These are phyloP conservation scores for Limnephilus marmoratus DNA, from an alignment of 2,888 invertebrate species.

Conservation along the genomic window DNA sequence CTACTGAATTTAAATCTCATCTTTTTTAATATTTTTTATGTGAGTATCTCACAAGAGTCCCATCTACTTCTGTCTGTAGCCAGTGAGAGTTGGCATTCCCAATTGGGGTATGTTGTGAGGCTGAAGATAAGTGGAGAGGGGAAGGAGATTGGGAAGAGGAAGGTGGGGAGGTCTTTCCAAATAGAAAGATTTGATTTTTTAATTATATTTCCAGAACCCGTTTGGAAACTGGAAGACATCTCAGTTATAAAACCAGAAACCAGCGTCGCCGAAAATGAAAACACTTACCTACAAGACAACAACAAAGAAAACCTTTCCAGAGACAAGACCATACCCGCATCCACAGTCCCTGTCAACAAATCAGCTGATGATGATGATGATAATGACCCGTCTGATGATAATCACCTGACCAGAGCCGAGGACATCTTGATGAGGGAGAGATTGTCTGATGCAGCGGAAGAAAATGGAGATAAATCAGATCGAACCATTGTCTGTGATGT, in stretches of 20 bases:
- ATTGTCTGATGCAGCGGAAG: background rate
- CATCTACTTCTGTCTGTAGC: no score
- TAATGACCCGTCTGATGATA: background rate
- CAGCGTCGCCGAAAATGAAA: background rate
- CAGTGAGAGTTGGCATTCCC: no score
- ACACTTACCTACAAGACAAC: background rate
- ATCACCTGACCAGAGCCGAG: slow-evolving; percentile 6
- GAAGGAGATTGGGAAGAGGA: no score
- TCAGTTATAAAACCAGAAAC: slow-evolving; percentile 11
- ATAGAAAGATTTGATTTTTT: no score
- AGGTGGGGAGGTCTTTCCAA: no score
- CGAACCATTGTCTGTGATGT: slow-evolving; percentile 8
- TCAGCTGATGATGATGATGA: background rate
- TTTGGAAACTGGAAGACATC: slow-evolving; percentile 54
- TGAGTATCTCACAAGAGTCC: no score
- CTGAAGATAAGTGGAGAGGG: no score
- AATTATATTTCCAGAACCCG: slow-evolving; percentile 34
- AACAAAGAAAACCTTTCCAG: slow-evolving; percentile 54
- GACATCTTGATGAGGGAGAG: slow-evolving; percentile 34
- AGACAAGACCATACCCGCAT: slow-evolving; percentile 7
- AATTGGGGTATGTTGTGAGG: no score
- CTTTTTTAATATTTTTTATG: no score
- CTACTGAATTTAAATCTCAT: no score
- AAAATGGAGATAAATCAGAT: background rate
- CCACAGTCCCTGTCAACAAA: background rate